These are phyloP conservation scores for Tipula helvola DNA, from an alignment of 2,888 invertebrate species.

Conservation along the genomic window DNA sequence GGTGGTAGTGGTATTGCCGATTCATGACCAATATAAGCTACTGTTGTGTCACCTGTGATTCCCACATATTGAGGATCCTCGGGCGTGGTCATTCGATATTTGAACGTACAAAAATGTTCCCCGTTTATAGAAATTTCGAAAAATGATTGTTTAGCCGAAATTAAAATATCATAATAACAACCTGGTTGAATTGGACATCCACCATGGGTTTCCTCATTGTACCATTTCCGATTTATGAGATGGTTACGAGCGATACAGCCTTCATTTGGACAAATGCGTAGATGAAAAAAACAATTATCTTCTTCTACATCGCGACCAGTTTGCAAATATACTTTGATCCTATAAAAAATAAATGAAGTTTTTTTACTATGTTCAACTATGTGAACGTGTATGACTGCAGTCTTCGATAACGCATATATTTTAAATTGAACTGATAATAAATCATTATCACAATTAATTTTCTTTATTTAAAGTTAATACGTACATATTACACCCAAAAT, in stretches of 20 bases:
- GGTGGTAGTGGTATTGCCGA: background rate
- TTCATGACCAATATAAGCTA: background rate
- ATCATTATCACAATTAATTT: background rate
- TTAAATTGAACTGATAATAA: background rate
- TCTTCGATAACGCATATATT: too few species aligned
- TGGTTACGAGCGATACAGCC: slow-evolving; percentile 41
- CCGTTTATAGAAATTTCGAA: slow-evolving; percentile 59
- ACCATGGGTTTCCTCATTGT: slow-evolving; percentile 37
- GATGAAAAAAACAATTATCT: slow-evolving; percentile 64
- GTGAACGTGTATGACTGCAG: too few species aligned
- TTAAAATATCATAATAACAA: slow-evolving; percentile 55
- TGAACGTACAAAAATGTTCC: slow-evolving; percentile 63
- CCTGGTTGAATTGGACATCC: slow-evolving; percentile 52
- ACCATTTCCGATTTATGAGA: slow-evolving; percentile 38
- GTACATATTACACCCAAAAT: background rate
- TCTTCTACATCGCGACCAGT: slow-evolving; percentile 56
- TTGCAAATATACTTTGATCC: slow-evolving; percentile 66
- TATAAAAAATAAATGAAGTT: slow-evolving; percentile 22
- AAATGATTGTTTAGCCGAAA: slow-evolving; percentile 47
- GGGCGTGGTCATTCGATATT: slow-evolving; percentile 51
- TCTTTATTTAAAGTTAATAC: background rate
- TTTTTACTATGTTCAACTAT: background rate
- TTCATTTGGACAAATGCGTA: slow-evolving; percentile 43
- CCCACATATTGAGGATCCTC: background rate
- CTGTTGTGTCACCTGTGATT: background rate